phyloP scores from a whole-genome alignment of 1,140 invertebrate genomes.

The Charaxes varanes region DNA sequence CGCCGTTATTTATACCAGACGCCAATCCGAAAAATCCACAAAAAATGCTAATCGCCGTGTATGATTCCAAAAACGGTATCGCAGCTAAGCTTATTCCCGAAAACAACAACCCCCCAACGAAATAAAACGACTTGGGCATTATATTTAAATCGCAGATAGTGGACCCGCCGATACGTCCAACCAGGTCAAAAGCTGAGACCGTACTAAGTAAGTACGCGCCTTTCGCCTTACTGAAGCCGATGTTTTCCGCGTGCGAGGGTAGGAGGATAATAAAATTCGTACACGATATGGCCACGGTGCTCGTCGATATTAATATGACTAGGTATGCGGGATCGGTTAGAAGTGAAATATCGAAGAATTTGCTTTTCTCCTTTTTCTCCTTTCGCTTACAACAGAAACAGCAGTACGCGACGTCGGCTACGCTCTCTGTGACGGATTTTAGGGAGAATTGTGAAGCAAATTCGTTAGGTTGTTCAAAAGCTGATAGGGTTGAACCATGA shows the following conservation, averaged over 20 bases:
- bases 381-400: slow-evolving; percentile 63
- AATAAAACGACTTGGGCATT: slow-evolving; percentile 87
- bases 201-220: slow-evolving; percentile 83
- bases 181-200: slow-evolving; percentile 84
- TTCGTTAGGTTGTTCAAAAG: slow-evolving; percentile 79
- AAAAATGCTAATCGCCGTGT: slow-evolving; percentile 76
- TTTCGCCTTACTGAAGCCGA: slow-evolving; percentile 81
- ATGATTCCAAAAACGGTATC: slow-evolving; percentile 78
- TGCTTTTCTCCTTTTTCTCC: slow-evolving; percentile 66
- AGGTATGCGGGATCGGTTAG: slow-evolving; percentile 85
- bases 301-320: slow-evolving; percentile 86
- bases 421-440: slow-evolving; percentile 77
- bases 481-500: slow-evolving; percentile 86
- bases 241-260: slow-evolving; percentile 81
- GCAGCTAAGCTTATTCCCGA: slow-evolving; percentile 82
- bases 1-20: slow-evolving; percentile 88
- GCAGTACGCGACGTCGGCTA: slow-evolving; percentile 62
- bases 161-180: slow-evolving; percentile 87
- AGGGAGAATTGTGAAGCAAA: slow-evolving; percentile 85
- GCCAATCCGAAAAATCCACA: slow-evolving; percentile 86
- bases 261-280: slow-evolving; percentile 89
- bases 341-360: slow-evolving; percentile 83
- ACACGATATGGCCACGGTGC: slow-evolving; percentile 88
- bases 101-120: slow-evolving; percentile 83
- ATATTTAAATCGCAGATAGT: slow-evolving; percentile 84